Base-by-base conservation (phyloP, 2,113 vertebrate genomes). In the Thamnaconus septentrionalis region DNA sequence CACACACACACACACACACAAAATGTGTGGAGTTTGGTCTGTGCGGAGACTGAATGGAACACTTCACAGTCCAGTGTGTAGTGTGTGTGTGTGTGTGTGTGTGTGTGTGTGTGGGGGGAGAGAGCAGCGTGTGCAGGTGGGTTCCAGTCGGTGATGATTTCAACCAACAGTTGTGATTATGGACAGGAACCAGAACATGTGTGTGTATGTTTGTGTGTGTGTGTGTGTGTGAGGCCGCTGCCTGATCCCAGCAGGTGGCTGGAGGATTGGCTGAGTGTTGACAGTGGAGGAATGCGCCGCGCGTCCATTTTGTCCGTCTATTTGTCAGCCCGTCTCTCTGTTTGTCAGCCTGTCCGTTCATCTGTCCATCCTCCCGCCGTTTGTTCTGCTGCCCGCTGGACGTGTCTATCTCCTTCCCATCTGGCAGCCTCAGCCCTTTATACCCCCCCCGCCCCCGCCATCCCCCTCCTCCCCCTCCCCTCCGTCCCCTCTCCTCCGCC, bases 221-320 rank as follows among this genome's bases (percentile, higher is more conserved):
- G 41, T 8, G 10, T 46, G 44, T 45, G 11, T 39, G 11, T 44
- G 57, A 60, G 54, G 12, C 44, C 4, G 46, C 58, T 45, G 45
- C 48, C 67, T 68, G 78, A 83, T 73, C 72, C 75, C 58, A 71
- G 60, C 86, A 87, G 83, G 84, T 87, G 84, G 79, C 70, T 55
- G 8, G 71, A 74, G 72, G 78, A 85, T 85, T 86, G 73, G 8
- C 66, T 83, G 72, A 51, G 70, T 87, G 76, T 85, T 89, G 80
- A 85, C 80, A 51, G 6, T 75, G 67, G 79, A 76, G 18, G 54
- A 73, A 75, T 52, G 43, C 69, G 77, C 72, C 53, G 67, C 75
- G 46, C 82, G 80, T 76, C 79, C 62, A 55, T 56, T 66, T 69
- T 63, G 8, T 78, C 77, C 68, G 48, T 66, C 61, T 74, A 71